A percentile compares a stretch with the other conserved stretches of the same genome.
These are phyloP conservation scores for Doryteuthis pealeii DNA, from an alignment of 1,140 invertebrate species.

Conservation along the genomic window DNA sequence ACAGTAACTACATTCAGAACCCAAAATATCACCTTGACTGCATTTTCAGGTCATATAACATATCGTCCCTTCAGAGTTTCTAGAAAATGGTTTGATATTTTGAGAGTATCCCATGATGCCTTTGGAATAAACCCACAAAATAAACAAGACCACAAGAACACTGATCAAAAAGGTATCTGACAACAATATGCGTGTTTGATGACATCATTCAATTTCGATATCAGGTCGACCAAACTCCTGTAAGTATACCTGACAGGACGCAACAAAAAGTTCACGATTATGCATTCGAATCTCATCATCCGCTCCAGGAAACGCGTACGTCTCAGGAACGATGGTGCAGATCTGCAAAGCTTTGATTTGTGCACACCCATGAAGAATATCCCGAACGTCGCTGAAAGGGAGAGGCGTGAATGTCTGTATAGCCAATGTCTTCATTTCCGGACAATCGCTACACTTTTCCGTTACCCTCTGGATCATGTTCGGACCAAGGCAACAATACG, in stretches of 20 bases:
- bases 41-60: no score
- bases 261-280: slow-evolving; percentile 31
- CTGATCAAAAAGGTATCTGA: not conserved
- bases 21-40: no score
- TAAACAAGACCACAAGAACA: no score
- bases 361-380: slow-evolving; percentile 36
- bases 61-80: no score
- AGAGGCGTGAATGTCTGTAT: slow-evolving; percentile 48
- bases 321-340: slow-evolving; percentile 45
- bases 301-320: slow-evolving; percentile 49
- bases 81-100: no score
- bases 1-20: no score
- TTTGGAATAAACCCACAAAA: not conserved
- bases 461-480: slow-evolving; percentile 29
- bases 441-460: slow-evolving; percentile 30
- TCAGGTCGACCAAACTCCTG: slow-evolving; percentile 30
- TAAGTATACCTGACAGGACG: slow-evolving; percentile 30
- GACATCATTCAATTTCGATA: slow-evolving; percentile 36
- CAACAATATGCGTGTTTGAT: not conserved
- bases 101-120: not conserved
- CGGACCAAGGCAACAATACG: slow-evolving; percentile 42
- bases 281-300: slow-evolving; percentile 36
- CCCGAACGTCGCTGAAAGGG: slow-evolving; percentile 31
- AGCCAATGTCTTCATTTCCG: slow-evolving; percentile 35
- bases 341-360: slow-evolving; percentile 45